Evolutionary conservation across 2,888 invertebrate species (phyloP).

Genomic region (Sesia bembeciformis): DNA sequence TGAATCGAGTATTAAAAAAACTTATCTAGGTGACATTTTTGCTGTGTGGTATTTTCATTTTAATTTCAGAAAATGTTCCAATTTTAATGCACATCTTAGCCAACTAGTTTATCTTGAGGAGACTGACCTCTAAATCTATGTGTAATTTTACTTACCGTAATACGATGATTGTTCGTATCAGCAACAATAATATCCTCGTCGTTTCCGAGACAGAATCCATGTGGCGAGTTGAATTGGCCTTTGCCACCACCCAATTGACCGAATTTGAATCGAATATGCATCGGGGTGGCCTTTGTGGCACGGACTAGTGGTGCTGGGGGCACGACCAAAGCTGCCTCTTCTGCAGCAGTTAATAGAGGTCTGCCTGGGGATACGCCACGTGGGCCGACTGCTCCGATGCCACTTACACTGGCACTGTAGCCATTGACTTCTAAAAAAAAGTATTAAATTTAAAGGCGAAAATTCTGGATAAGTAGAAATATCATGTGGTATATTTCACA

Average conservation of each 20-base stretch:
- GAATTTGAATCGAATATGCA: slow-evolving; percentile 94
- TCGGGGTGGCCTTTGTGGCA: slow-evolving; percentile 84
- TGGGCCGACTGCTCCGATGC: slow-evolving; percentile 64
- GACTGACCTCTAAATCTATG: too few relatives aligned
- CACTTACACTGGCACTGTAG: slow-evolving; percentile 57
- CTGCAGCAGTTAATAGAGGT: slow-evolving; percentile 55
- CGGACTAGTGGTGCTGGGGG: slow-evolving; percentile 73
- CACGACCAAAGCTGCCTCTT: slow-evolving; percentile 59
- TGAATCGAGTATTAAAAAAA: too few relatives aligned
- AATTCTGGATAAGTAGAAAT: too few relatives aligned
- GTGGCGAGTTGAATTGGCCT: slow-evolving; percentile 97
- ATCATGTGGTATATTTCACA: too few relatives aligned
- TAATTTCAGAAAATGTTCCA: too few relatives aligned
- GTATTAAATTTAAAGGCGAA: too few relatives aligned
- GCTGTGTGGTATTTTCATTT: too few relatives aligned
- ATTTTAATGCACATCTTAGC: too few relatives aligned
- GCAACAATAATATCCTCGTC: slow-evolving; percentile 98
- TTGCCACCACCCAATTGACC: slow-evolving; percentile 94
- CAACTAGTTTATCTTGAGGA: too few relatives aligned
- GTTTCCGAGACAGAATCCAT: slow-evolving; percentile 95
- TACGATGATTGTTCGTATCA: slow-evolving; percentile 96
- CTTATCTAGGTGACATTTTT: too few relatives aligned
- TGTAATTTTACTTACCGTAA: slow-evolving; percentile 76
- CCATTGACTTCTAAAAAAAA: slow-evolving; percentile 59
- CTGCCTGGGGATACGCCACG: slow-evolving; percentile 69